Evolutionary conservation across 2,888 invertebrate species (phyloP), one percentile per base, ranked within the genome.

Genomic region (Zygogramma bicolorata): DNA sequence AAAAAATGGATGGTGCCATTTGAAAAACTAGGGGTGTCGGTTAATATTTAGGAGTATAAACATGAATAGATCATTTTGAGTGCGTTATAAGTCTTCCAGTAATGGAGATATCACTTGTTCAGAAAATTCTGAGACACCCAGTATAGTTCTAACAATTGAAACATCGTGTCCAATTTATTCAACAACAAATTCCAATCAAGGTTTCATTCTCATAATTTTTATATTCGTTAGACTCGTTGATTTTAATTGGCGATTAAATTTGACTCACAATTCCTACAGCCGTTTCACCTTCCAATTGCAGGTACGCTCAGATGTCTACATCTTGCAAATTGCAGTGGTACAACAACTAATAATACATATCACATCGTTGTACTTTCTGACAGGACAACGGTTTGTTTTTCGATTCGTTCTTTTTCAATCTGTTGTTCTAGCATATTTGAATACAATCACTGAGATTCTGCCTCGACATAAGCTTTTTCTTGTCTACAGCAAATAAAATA

Each of bases 321-420:
- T 61, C 18, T 61, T 61, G 34, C 61, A 61, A 61, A 61, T 61
- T 38, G 40, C 20, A 13, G 20, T 20, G 61, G 31, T 40, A 25
- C 40, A 61, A 61, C 61, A 61, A 61, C 31, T 61, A 61, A 61
- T 25, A 61, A 61, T 61, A 40, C 61, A 61, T 38, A 61, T 61
- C 22, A 34, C 34, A 40, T 20, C 61, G 29, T 22, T 61, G 61
- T 61, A 61, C 38, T 40, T 61, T 38, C 61, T 61, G 38, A 61
- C 61, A 38, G 25, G 34, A 34, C 61, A 38, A 61, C 20, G 25
- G 22, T 61, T 61, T 40, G 40, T 61, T 22, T 34, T 7, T 40
- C 22, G 40, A 40, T 61, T 61, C 61, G 18, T 61, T 61, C 13
- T 0, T 20, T 59, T 59, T 18, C 34, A 31, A 59, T 59, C 18